phyloP scores from a whole-genome alignment of 2,113 vertebrate genomes.

The Psephotus haematonotus region DNA sequence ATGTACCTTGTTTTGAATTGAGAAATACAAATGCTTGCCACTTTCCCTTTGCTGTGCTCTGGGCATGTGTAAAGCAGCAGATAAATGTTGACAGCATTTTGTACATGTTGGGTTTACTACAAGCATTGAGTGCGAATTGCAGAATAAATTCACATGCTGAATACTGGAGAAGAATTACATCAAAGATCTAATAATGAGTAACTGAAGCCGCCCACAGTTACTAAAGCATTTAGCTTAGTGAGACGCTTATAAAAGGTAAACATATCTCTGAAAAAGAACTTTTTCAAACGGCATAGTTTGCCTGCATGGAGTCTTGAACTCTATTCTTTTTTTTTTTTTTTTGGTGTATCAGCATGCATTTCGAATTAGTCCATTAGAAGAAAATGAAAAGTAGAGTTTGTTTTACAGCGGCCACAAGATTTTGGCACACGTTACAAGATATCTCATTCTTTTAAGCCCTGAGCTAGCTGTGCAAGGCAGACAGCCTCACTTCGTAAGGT shows the following conservation, averaged over 20 bases:
- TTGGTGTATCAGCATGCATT: not conserved
- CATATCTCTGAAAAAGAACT: not conserved
- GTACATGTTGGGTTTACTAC: not conserved
- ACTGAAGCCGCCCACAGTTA: not conserved
- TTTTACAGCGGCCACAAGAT: not conserved
- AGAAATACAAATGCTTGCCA: slow-evolving; percentile 1
- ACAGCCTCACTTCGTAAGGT: not conserved
- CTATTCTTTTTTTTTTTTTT: not conserved
- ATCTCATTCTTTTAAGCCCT: not conserved
- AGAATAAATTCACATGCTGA: slow-evolving; percentile 31
- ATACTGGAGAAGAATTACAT: slow-evolving; percentile 16
- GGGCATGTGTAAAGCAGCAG: slow-evolving; percentile 28
- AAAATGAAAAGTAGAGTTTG: not conserved
- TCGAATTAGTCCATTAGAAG: not conserved
- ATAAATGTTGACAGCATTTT: slow-evolving; percentile 33
- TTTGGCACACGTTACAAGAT: not conserved
- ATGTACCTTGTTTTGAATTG: not conserved
- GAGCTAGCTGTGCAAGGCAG: not conserved
- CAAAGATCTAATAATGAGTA: slow-evolving; percentile 26
- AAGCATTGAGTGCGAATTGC: slow-evolving; percentile 6
- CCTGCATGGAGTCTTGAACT: not conserved
- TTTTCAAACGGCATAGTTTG: not conserved
- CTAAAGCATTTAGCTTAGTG: not conserved
- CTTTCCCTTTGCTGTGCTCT: slow-evolving; percentile 36
- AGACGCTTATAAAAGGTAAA: not conserved